These are phyloP conservation scores for Eristalinus sepulchralis DNA, from an alignment of 2,888 invertebrate species.

Conservation along the genomic window DNA sequence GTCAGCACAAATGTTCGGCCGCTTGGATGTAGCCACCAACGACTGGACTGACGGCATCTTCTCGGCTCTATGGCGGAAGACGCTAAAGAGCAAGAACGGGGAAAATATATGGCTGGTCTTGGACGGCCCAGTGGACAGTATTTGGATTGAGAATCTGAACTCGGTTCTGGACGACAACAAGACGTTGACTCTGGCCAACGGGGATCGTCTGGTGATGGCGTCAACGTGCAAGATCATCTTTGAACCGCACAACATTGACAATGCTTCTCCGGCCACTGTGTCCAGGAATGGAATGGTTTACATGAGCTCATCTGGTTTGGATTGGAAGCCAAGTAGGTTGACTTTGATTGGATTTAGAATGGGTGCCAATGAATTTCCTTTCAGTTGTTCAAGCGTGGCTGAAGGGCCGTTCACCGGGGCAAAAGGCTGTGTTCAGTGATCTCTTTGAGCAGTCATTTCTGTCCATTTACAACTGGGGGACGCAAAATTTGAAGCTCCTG, in stretches of 20 bases:
- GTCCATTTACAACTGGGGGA: constrained; percentile 89
- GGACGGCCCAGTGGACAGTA: constrained; percentile 98
- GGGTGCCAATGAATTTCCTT: not conserved
- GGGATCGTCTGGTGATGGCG: constrained; percentile 96
- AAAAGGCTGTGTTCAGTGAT: constrained; percentile 86
- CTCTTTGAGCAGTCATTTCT: constrained; percentile 90
- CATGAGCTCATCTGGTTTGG: constrained; percentile 97
- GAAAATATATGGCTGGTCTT: constrained; percentile 97
- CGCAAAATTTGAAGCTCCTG: constrained; percentile 90
- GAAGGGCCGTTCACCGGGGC: constrained; percentile 84
- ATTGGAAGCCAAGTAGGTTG: constrained; percentile 90
- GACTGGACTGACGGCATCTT: constrained; percentile 99
- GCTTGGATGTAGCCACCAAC: constrained; percentile 97
- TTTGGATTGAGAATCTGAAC: constrained; percentile 99
- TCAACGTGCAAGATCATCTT: constrained; percentile 97
- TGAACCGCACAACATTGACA: constrained; percentile 98
- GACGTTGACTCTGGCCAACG: constrained; percentile 96
- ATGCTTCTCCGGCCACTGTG: constrained; percentile 98
- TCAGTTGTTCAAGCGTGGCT: constrained; percentile 91
- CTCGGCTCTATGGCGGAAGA: constrained; percentile 97
- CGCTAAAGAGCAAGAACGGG: constrained; percentile 91
- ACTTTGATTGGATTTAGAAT: not conserved
- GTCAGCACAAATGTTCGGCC: constrained; percentile 98
- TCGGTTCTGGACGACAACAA: constrained; percentile 98
- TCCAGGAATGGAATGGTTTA: constrained; percentile 97